A percentile compares a stretch with the other conserved stretches of the same genome.
Evolutionary conservation across 2,797 vertebrate species (phyloP).

Genomic region (Tokudaia tokunoshimensis): DNA sequence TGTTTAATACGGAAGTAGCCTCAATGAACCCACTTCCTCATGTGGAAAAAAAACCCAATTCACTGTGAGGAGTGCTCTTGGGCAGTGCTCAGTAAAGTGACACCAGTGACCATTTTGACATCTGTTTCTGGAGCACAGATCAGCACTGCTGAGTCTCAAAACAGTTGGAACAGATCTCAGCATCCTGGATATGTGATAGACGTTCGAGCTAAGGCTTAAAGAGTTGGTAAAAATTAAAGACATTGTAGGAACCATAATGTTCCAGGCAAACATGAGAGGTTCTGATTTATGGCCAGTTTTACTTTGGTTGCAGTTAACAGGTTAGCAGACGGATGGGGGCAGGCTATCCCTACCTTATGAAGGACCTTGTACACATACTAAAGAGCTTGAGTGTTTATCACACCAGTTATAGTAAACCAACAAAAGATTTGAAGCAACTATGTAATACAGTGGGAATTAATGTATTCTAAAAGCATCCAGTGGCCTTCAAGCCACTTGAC

Average conservation of each 20-base stretch:
- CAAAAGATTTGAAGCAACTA: background rate
- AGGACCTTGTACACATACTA: background rate
- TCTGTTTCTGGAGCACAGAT: background rate
- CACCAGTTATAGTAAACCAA: background rate
- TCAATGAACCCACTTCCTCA: background rate
- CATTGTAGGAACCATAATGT: background rate
- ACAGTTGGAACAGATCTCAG: background rate
- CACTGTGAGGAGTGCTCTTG: too few species aligned
- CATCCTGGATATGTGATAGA: background rate
- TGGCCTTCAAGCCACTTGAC: constrained; percentile 83
- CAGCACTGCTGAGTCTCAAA: background rate
- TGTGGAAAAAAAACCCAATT: background rate
- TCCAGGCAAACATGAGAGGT: background rate
- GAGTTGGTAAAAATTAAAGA: background rate
- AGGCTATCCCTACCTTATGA: background rate
- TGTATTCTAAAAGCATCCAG: constrained; percentile 91
- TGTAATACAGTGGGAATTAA: background rate
- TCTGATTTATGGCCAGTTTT: background rate
- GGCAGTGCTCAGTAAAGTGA: background rate
- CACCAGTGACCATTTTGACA: background rate
- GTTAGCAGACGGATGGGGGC: background rate
- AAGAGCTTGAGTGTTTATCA: background rate
- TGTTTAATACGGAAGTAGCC: background rate
- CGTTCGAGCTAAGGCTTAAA: background rate
- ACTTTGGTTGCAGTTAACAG: background rate